A percentile compares a stretch with the other conserved stretches of the same genome.
Conservation (phyloP, 2,797 vertebrate genomes). For the Semotilus atromaculatus region DNA sequence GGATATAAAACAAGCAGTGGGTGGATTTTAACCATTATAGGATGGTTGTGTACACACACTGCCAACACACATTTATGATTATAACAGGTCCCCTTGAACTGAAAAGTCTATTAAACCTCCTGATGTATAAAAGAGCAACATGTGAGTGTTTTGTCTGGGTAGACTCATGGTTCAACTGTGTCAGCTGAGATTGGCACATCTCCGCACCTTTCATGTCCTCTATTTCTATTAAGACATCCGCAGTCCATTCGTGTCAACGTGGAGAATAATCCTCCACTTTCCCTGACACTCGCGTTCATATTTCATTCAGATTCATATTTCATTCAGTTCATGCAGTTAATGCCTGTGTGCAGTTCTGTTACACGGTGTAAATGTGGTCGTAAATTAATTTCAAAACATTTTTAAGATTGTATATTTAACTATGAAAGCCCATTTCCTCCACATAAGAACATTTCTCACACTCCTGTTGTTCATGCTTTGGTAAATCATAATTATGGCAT, state of each 20-base stretch:
- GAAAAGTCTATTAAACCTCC: background rate
- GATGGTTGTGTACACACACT: background rate
- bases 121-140: background rate
- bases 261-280: background rate
- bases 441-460: background rate
- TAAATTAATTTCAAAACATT: background rate
- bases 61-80: background rate
- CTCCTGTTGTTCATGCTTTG: background rate
- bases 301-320: conserved; percentile 14
- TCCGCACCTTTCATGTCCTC: background rate
- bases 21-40: background rate
- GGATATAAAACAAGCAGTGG: background rate
- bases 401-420: background rate
- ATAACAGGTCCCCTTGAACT: background rate
- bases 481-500: background rate
- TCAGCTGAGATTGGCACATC: background rate
- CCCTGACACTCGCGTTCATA: background rate
- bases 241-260: conserved; percentile 5
- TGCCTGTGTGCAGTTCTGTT: background rate
- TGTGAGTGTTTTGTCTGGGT: background rate
- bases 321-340: background rate
- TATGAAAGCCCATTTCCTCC: background rate
- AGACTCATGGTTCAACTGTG: background rate
- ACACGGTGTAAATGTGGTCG: no score
- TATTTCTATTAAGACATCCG: background rate